Base-by-base conservation (phyloP, 2,888 invertebrate species). In the Plutella xylostella region DNA sequence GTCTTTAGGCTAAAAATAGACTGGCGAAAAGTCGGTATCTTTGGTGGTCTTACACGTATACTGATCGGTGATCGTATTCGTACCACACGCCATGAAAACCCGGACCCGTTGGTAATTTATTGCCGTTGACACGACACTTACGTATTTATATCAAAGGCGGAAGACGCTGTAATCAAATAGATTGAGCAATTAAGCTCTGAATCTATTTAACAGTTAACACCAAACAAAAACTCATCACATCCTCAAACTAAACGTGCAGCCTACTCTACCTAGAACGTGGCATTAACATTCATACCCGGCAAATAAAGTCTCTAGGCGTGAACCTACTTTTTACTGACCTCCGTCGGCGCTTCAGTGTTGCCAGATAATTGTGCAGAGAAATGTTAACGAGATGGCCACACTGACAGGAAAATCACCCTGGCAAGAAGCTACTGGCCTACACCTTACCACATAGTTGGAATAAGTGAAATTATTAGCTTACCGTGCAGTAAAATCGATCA, bases 291-390 rank as follows among this genome's bases (percentile, higher is more conserved):
- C 39, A 39, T 25, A 25, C 39, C 39, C 21, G 15, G 25, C 9
- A 12, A 28, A 28, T 28, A 2, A n/a, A 14, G 25, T 3, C 39
- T 17, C 39, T 39, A 39, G 39, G 39, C 39, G 39, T 39, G 17
- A 39, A 39, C 39, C 39, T 39, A 39, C 25, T 43, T 43, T 47
- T 47, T 47, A 34, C 21, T 33, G 25, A 30, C 45, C 42, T 45
- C 43, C 45, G 46, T 42, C 17, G 40, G 45, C 46, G 45, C 48
- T 45, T 39, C 42, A 25, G 25, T 17, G 39, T 17, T 39, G 17
- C 45, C 28, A 28, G 5, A 50, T 51, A 51, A 51, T 51, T 50
- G 51, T 49, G 31, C 38, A 17, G 34, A 45, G 45, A 37, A 48
- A 50, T 48, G 48, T 48, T 47, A 49, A 49, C 49, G 45, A 49